These are phyloP conservation scores for Megastigmus dorsalis DNA, from an alignment of 2,888 invertebrate species.

Conservation along the genomic window DNA sequence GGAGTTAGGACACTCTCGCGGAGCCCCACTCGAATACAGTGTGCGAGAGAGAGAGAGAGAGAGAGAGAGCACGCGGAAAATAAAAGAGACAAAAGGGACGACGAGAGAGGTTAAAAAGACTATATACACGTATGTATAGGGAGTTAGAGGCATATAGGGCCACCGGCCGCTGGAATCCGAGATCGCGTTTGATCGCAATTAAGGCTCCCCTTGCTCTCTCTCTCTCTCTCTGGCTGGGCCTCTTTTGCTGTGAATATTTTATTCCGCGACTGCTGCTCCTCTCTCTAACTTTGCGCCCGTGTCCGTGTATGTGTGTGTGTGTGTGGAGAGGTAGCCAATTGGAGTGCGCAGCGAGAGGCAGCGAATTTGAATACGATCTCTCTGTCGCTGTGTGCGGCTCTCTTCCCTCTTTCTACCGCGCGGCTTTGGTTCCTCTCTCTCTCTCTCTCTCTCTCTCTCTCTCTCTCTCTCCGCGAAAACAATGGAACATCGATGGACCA, in stretches of 20 bases:
- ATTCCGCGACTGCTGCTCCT: conserved; percentile 60
- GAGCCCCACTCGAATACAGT: neutral
- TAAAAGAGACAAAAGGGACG: neutral
- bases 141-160: conserved; percentile 59
- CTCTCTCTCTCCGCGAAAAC: conserved; percentile 59
- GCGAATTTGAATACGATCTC: conserved; percentile 72
- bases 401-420: too few relatives aligned
- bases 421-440: neutral
- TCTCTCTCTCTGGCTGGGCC: conserved; percentile 62
- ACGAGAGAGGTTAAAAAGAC: conserved; percentile 49
- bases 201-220: conserved; percentile 62
- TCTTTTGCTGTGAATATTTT: conserved; percentile 72
- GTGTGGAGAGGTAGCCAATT: conserved; percentile 64
- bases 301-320: neutral
- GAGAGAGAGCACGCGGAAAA: conserved; percentile 4
- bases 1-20: conserved; percentile 67
- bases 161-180: conserved; percentile 74
- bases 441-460: conserved; percentile 52
- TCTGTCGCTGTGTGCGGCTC: conserved; percentile 41
- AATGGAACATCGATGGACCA: conserved; percentile 74
- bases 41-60: neutral
- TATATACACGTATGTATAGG: neutral
- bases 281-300: neutral
- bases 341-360: conserved; percentile 65
- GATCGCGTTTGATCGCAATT: conserved; percentile 75